Conservation (phyloP, 2,888 invertebrate species). For the Epinotia nisella region DNA sequence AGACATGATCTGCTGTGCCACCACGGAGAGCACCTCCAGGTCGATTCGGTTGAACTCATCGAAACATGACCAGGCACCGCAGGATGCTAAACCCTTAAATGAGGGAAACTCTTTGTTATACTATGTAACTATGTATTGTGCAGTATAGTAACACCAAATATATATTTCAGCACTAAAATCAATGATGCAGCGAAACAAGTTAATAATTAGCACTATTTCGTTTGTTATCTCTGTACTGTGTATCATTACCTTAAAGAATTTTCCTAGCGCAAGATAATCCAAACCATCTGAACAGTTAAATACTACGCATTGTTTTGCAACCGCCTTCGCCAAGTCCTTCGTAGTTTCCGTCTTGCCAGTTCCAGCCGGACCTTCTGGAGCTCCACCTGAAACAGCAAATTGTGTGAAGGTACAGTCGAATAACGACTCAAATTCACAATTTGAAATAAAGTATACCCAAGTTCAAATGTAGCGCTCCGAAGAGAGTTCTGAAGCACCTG, state of each 20-base stretch:
- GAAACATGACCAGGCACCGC: constrained; percentile 98
- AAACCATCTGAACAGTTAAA: constrained; percentile 98
- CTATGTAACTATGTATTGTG: neutral
- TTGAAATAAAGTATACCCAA: constrained; percentile 79
- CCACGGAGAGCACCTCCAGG: constrained; percentile 96
- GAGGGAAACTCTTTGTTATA: neutral
- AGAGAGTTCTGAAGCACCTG: constrained; percentile 95
- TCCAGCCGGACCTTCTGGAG: constrained; percentile 93
- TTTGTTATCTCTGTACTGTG: too few species aligned
- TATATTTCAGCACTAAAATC: neutral
- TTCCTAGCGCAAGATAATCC: constrained; percentile 96
- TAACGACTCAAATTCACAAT: neutral
- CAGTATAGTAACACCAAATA: neutral
- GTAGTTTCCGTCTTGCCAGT: constrained; percentile 97
- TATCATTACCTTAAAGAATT: constrained; percentile 90
- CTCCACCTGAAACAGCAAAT: constrained; percentile 86
- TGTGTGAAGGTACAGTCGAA: neutral
- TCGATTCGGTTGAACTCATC: constrained; percentile 98
- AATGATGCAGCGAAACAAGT: neutral
- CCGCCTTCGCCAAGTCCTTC: constrained; percentile 97
- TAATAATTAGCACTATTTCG: too few species aligned
- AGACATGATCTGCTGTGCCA: constrained; percentile 97
- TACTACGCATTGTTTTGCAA: constrained; percentile 98
- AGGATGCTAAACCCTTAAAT: constrained; percentile 92
- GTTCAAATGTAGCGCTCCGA: constrained; percentile 95